phyloP scores from a whole-genome alignment of 1,140 invertebrate species.

The Sweltsa coloradensis region DNA sequence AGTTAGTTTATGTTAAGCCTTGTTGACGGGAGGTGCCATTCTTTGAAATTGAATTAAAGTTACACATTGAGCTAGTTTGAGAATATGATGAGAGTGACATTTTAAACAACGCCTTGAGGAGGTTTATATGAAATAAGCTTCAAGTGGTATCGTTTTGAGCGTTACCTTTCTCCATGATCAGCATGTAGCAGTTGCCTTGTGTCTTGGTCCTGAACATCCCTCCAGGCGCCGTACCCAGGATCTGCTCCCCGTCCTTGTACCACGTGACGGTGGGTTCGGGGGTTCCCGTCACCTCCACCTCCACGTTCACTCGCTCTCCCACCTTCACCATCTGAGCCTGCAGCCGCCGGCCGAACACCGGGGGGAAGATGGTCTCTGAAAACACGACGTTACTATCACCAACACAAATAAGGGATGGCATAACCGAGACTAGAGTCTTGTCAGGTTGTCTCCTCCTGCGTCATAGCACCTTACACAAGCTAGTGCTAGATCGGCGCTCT shows the following conservation, averaged over 20 bases:
- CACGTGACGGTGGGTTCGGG: conserved; percentile 59
- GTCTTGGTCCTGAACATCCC: conserved; percentile 36
- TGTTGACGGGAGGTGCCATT: too few species aligned
- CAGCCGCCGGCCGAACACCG: conserved; percentile 65
- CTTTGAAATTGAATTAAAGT: too few species aligned
- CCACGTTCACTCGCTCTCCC: conserved; percentile 59
- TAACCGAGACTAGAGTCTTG: too few species aligned
- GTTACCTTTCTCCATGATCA: conserved; percentile 57
- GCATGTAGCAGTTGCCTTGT: conserved; percentile 49
- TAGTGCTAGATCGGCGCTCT: too few species aligned
- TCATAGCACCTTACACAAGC: too few species aligned
- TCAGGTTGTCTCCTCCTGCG: too few species aligned
- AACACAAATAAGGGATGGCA: background rate
- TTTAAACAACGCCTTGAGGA: too few species aligned
- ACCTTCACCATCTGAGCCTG: conserved; percentile 61
- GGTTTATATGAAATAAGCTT: too few species aligned
- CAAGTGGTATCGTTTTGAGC: too few species aligned
- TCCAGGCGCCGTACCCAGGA: conserved; percentile 32
- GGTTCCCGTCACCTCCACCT: conserved; percentile 65
- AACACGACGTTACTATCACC: conserved; percentile 8
- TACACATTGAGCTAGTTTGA: too few species aligned
- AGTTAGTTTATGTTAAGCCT: too few species aligned
- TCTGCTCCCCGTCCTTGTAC: conserved; percentile 53
- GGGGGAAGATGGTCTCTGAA: conserved; percentile 62
- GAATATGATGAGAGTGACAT: too few species aligned